Percentiles rank a stretch among this genome's conserved stretches.
Evolutionary conservation across 2,888 invertebrate genomes (phyloP).

Genomic region (Meloe dianella): DNA sequence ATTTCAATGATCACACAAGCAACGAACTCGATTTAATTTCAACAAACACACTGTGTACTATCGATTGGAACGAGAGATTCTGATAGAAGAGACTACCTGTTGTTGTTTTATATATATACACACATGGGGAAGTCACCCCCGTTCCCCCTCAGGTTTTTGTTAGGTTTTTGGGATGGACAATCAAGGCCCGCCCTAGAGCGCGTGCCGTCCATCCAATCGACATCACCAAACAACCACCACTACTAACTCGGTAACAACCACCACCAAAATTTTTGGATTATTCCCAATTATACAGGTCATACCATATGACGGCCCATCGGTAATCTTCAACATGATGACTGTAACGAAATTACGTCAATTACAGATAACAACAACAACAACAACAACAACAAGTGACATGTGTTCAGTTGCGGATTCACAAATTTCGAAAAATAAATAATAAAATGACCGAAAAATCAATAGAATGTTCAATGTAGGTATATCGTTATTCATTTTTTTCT

Average conservation of each 20-base stretch:
- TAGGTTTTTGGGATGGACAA: conserved; percentile 35
- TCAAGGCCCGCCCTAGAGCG: conserved; percentile 42
- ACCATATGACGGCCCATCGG: conserved; percentile 39
- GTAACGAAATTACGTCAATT: conserved; percentile 15
- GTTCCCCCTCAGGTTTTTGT: conserved; percentile 38
- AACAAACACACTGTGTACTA: conserved; percentile 14
- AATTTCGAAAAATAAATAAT: background rate
- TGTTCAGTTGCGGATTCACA: background rate
- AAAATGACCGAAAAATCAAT: background rate
- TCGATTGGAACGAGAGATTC: background rate
- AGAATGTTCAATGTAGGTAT: background rate
- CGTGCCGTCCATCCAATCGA: conserved; percentile 54
- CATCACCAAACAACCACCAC: conserved; percentile 29
- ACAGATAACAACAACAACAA: too few relatives aligned
- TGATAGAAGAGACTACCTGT: conserved; percentile 46
- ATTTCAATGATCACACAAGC: conserved; percentile 11
- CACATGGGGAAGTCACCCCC: conserved; percentile 25
- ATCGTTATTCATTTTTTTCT: background rate
- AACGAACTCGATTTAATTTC: background rate
- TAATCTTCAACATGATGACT: background rate
- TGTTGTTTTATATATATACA: conserved; percentile 42
- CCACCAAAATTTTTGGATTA: conserved; percentile 36
- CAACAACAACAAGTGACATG: background rate
- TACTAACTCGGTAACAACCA: conserved; percentile 27
- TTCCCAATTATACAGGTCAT: conserved; percentile 36